Evolutionary conservation across 2,113 vertebrate genomes (phyloP).

Genomic region (Thomomys bottae): DNA sequence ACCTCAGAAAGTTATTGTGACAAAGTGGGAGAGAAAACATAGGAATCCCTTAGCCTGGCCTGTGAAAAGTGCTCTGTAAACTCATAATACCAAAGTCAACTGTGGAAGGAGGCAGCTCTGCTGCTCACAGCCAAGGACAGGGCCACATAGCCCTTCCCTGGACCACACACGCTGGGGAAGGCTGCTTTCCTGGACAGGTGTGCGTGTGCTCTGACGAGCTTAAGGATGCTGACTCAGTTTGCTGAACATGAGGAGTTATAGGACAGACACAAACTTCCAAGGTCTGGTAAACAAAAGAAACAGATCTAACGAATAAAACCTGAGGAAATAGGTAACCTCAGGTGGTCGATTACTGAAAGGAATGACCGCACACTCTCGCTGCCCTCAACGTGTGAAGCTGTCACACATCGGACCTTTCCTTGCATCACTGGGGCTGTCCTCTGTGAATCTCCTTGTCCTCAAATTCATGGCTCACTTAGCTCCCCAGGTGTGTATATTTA

Average conservation of each 20-base stretch:
- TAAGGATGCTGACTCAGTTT: not conserved
- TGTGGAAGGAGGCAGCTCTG: not conserved
- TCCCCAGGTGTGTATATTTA: not conserved
- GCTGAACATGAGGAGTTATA: not conserved
- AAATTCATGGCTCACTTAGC: not conserved
- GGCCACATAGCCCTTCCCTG: no score
- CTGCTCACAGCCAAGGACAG: no score
- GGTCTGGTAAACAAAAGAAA: not conserved
- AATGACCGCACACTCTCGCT: not conserved
- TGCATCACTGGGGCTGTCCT: no score
- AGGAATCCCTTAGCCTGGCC: not conserved
- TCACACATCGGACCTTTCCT: not conserved
- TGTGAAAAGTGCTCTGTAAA: not conserved
- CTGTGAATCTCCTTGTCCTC: not conserved
- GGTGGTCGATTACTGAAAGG: not conserved
- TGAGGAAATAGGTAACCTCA: not conserved
- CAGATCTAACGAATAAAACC: not conserved
- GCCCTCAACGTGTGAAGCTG: not conserved
- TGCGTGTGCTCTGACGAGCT: not conserved
- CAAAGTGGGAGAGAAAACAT: not conserved
- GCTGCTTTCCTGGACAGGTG: not conserved
- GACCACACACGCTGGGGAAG: not conserved
- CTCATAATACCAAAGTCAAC: fast-evolving
- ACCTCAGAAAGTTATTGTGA: not conserved
- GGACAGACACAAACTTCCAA: not conserved